Percentiles rank a stretch among this genome's conserved stretches.
phyloP scores from a whole-genome alignment of 2,113 vertebrate genomes.

The Platycercus adscitus region DNA sequence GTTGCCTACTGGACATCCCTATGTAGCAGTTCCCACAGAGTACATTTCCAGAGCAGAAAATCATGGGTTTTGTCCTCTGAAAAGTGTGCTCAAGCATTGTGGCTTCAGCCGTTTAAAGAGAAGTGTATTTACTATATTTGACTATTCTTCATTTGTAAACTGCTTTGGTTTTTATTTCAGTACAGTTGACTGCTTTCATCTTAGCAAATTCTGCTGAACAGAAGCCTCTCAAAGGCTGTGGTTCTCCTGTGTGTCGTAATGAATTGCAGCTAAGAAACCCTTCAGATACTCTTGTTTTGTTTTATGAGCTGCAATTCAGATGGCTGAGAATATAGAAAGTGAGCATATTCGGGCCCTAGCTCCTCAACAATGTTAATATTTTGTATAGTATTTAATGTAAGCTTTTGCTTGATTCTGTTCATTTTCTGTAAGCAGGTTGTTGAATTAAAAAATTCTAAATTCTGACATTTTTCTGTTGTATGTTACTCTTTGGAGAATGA shows the following conservation, averaged over 20 bases:
- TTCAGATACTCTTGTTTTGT: background rate
- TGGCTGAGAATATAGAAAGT: background rate
- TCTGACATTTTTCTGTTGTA: fast-evolving
- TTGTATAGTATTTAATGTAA: constrained; percentile 35
- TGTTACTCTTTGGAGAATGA: background rate
- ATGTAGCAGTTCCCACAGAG: background rate
- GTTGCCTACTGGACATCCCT: background rate
- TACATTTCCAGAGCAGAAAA: background rate
- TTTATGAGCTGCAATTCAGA: background rate
- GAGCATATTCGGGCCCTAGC: background rate
- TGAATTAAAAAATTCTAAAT: background rate
- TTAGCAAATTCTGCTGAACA: background rate
- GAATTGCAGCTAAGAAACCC: background rate
- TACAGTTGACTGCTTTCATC: background rate
- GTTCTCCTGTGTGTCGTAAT: background rate
- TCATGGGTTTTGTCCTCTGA: background rate
- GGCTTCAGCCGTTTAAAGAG: background rate
- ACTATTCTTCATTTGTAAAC: background rate
- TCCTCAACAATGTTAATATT: background rate
- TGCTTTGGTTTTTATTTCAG: background rate
- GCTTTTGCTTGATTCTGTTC: background rate
- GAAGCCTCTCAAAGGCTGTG: background rate
- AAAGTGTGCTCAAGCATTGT: background rate
- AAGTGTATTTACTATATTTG: background rate
- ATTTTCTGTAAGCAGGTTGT: background rate